Conservation (phyloP, 2,797 vertebrate species). For the Chiroxiphia lanceolata region DNA sequence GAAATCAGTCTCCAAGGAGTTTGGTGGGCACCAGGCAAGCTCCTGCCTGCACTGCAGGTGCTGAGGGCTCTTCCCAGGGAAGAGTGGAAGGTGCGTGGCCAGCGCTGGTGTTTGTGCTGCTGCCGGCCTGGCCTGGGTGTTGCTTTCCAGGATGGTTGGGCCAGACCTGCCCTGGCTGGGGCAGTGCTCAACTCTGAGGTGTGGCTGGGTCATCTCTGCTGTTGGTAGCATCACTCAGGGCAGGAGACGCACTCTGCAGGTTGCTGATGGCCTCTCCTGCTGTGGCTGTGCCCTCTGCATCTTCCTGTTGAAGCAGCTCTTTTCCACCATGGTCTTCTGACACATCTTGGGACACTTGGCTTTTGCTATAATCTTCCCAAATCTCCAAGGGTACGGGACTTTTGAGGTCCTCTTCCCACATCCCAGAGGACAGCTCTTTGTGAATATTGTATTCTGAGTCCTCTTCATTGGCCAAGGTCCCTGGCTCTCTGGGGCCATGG, state of each 20-base stretch:
- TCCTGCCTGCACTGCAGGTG: not conserved
- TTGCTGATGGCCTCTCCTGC: not conserved
- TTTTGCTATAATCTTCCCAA: not conserved
- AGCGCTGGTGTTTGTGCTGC: not conserved
- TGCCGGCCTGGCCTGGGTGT: too few relatives aligned
- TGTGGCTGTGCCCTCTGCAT: not conserved
- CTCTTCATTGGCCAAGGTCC: rapidly evolving
- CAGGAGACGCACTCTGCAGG: not conserved
- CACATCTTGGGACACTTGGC: not conserved
- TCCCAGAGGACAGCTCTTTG: not conserved
- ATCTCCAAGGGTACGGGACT: not conserved
- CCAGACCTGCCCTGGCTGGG: not conserved
- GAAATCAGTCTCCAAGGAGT: not conserved
- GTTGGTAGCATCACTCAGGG: too few relatives aligned
- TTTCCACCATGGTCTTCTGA: not conserved
- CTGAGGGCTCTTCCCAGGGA: not conserved
- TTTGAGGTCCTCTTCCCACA: not conserved
- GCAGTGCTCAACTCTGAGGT: rapidly evolving
- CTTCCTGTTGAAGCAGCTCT: not conserved
- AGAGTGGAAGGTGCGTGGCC: rapidly evolving
- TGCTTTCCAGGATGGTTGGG: too few relatives aligned
- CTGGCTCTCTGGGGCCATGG: not conserved
- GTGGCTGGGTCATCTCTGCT: not conserved
- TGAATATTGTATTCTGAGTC: not conserved
- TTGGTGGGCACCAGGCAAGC: too few relatives aligned